Base-by-base conservation (phyloP, 2,113 vertebrate species). In the Oncorhynchus tshawytscha region DNA sequence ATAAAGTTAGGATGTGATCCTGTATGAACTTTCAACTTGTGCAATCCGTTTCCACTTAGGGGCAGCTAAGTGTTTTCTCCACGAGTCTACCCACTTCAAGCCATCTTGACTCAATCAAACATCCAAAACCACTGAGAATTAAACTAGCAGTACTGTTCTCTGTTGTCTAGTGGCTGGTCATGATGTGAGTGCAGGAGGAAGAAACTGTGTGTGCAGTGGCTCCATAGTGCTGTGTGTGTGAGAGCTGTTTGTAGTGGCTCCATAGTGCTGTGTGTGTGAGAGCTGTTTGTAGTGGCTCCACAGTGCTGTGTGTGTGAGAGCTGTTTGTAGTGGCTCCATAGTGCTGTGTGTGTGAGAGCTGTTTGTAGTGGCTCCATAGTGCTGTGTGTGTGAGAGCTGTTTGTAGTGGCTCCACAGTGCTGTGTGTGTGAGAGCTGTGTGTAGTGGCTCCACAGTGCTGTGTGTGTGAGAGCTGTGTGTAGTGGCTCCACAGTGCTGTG, bases 161-260 rank as follows among this genome's bases (percentile, higher is more conserved):
- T 60, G 69, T 45, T n/a, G 18, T 39, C 6, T 29, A 18, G 57
- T 54, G 9, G 72, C 62, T 72, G 76, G 51, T 74, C 34, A 8
- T 89, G 87, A 89, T 84, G 86, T 88, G 82, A 91, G 80, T 39
- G 8, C 70, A 78, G 78, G 75, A 73, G 49, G 75, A 24, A 78
- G 76, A 18, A 54, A 18, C 67, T 70, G 71, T 78, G 34, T 8
- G 15, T 20, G 13, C 5, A 22, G 72, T 75, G 83, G 91, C 87
- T 88, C 91, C 90, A 90, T 85, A 57, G 81, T 79, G 65, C 9
- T 45, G 9, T 45, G 39, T 45, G 39, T 45, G 9, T 45, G 39
- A 34, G 34, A 34, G 34, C 34, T 34, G 34, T 34, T 34, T 34
- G 34, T 34, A 34, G 34, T 34, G 34, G 6, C 34, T 34, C 34